Evolutionary conservation across 2,797 vertebrate species (phyloP), one percentile per base, ranked within the genome.

Genomic region (Danio albolineatus): DNA sequence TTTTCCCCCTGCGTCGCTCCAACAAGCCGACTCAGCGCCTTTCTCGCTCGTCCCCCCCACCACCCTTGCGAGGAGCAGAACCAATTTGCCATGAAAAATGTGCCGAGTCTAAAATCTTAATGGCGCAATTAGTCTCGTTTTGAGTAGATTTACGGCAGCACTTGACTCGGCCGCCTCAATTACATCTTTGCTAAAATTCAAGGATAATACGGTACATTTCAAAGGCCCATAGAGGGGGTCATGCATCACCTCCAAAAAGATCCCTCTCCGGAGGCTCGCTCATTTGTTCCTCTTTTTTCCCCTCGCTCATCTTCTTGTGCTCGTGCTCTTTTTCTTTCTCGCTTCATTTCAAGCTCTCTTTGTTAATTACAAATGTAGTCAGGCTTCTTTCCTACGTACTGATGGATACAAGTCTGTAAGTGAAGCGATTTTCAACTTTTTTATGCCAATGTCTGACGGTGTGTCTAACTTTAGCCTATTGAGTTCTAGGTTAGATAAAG

Each of bases 11-110:
- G 44, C 49, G 21, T 65, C 53, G 80, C 78, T 61, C 75, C 83
- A 61, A 90, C 85, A 80, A 16, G 93, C 91, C 86, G 88, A 94
- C 86, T 94, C 93, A 93, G 93, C 92, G 83, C 83, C 88, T 89
- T 80, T 79, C 85, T 46, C 69, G 21, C 9, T 49, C 53, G 0
- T 0, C 16, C 28, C 13, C 44, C 65, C 56, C 80, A 78, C 78
- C 59, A 76, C 73, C 79, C 70, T 80, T 56, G 13, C 49, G 38
- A 74, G 72, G 82, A 84, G 83, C 84, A 81, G 74, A 82, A 89
- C 87, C 86, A 88, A 87, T 86, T 87, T 88, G 81, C 80, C 76
- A 83, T 85, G 87, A 90, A 87, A 84, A 73, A 89, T 87, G 88
- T 80, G 85, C 41, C 6, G 85, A 86, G 85, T 88, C 84, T 81